phyloP scores from a whole-genome alignment of 1,140 invertebrate genomes.

The fruit fly (Drosophila melanogaster) region DNA sequence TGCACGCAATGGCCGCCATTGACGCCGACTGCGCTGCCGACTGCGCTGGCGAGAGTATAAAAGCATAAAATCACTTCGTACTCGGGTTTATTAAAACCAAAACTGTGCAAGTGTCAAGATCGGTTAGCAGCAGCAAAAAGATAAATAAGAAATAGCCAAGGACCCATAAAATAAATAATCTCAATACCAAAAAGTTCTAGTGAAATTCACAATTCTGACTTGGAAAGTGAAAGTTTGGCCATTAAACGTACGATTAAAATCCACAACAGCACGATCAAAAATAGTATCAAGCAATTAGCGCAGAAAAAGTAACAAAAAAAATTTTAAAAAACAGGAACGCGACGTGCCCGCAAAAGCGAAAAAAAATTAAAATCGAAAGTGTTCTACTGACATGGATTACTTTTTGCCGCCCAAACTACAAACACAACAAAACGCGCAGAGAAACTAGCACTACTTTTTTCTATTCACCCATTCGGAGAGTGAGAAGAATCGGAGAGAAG shows the following conservation, averaged over 20 bases:
- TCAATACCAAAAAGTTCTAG: conserved; percentile 21
- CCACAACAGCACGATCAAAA: conserved; percentile 26
- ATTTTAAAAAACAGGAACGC: conserved; percentile 43
- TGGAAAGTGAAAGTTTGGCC: conserved; percentile 56
- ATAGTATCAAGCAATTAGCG: conserved; percentile 21
- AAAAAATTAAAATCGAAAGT: conserved; percentile 79
- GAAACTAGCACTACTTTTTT: conserved; percentile 69
- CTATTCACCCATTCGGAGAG: conserved; percentile 44
- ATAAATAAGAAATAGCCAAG: neutral
- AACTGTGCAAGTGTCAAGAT: conserved; percentile 82
- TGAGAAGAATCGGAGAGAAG: conserved; percentile 18
- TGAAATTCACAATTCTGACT: conserved; percentile 25
- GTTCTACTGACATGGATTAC: conserved; percentile 84
- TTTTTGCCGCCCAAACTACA: conserved; percentile 60
- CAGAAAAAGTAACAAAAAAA: conserved; percentile 5
- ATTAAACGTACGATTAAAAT: conserved; percentile 34
- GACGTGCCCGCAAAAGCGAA: conserved; percentile 48
- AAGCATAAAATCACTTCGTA: conserved; percentile 83
- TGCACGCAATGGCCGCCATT: conserved; percentile 56
- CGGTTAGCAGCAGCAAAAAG: conserved; percentile 29
- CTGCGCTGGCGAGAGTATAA: conserved; percentile 69
- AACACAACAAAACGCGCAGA: conserved; percentile 44
- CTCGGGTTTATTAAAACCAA: conserved; percentile 84
- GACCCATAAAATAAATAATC: conserved; percentile 9
- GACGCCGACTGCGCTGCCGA: conserved; percentile 45